These are phyloP conservation scores for Andinoacara biseriatus DNA, from an alignment of 2,113 vertebrate genomes.

Conservation along the genomic window DNA sequence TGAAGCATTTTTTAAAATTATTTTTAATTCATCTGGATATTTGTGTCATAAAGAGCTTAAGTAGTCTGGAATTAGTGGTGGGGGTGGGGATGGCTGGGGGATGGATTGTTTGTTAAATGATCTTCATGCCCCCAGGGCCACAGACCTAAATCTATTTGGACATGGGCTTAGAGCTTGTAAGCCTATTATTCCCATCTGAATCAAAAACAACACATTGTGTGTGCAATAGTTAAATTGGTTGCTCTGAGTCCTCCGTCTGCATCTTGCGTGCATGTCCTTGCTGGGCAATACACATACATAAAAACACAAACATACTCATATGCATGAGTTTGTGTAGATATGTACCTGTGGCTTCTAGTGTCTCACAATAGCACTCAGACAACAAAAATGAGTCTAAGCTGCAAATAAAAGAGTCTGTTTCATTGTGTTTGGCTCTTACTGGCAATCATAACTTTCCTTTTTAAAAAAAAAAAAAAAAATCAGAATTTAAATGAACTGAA, in stretches of 20 bases:
- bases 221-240: slow-evolving; percentile 57
- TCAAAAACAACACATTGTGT: slow-evolving; percentile 67
- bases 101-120: slow-evolving; percentile 70
- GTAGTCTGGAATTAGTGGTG: slow-evolving; percentile 61
- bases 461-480: too few species aligned
- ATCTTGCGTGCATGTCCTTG: background rate
- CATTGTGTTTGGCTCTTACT: too few species aligned
- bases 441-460: too few species aligned
- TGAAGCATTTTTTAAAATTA: background rate
- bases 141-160: slow-evolving; percentile 78
- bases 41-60: slow-evolving; percentile 67
- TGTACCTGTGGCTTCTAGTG: slow-evolving; percentile 19
- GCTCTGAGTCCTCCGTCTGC: slow-evolving; percentile 11
- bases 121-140: slow-evolving; percentile 61
- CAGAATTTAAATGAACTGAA: too few species aligned
- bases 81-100: background rate
- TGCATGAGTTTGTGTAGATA: slow-evolving; percentile 2
- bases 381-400: slow-evolving; percentile 13
- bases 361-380: slow-evolving; percentile 10
- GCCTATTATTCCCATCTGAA: slow-evolving; percentile 80
- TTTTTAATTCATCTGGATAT: slow-evolving; percentile 60
- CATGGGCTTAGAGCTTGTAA: slow-evolving; percentile 75
- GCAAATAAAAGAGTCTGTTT: slow-evolving; percentile 17
- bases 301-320: background rate
- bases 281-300: background rate